phyloP scores from a whole-genome alignment of 2,888 invertebrate species.

The Chymomyza amoena region DNA sequence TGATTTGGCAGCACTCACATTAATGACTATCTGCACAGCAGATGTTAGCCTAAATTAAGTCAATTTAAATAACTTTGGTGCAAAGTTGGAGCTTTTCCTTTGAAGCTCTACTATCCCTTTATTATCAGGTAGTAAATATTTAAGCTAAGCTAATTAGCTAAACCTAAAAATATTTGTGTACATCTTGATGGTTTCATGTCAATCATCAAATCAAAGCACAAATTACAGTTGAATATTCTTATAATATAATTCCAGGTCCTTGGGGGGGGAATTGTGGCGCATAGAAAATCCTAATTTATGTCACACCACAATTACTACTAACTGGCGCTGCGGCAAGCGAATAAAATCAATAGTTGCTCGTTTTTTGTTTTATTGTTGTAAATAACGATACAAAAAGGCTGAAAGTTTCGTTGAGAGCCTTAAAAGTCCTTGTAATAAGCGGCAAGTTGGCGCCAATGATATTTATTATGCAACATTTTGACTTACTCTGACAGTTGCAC shows the following conservation, averaged over 20 bases:
- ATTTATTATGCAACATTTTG: constrained; percentile 48
- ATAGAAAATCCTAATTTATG: not conserved
- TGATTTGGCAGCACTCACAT: too few relatives aligned
- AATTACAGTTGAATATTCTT: not conserved
- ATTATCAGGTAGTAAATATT: too few relatives aligned
- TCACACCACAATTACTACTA: not conserved
- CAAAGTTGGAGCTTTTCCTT: too few relatives aligned
- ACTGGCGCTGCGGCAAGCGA: not conserved
- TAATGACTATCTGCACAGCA: too few relatives aligned
- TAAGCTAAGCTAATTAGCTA: too few relatives aligned
- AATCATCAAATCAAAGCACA: not conserved
- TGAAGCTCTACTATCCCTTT: too few relatives aligned
- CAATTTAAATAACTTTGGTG: too few relatives aligned
- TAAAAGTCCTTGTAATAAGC: not conserved
- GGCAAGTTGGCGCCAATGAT: constrained; percentile 16
- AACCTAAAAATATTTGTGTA: too few relatives aligned
- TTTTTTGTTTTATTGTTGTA: constrained; percentile 1
- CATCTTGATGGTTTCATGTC: not conserved
- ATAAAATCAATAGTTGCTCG: not conserved
- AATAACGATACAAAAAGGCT: not conserved
- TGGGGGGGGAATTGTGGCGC: not conserved
- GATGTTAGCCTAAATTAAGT: too few relatives aligned
- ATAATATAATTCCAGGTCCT: not conserved
- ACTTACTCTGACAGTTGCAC: not conserved
- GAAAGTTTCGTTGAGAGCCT: not conserved